Evolutionary conservation across 2,888 invertebrate genomes (phyloP).

Genomic region (Nasonia oneida): DNA sequence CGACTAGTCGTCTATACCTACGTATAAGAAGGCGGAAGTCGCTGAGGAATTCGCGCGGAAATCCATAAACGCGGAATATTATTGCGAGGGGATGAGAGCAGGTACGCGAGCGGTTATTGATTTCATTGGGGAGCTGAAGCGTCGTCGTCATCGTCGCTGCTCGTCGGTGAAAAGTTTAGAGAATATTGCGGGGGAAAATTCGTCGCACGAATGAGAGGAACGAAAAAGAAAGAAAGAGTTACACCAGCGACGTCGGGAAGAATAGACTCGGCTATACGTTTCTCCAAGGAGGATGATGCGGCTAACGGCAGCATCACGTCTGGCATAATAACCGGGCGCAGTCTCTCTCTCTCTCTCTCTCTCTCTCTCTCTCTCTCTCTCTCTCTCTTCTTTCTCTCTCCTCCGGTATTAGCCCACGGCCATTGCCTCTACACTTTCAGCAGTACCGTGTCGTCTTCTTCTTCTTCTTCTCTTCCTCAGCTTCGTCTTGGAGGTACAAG

Average conservation of each 20-base stretch:
- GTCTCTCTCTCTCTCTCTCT: background rate
- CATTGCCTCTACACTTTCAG: constrained; percentile 23
- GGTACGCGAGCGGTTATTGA: background rate
- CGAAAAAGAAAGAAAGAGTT: background rate
- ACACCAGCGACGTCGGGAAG: background rate
- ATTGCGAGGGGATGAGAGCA: background rate
- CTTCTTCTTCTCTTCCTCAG: background rate
- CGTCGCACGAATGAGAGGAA: background rate
- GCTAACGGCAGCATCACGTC: constrained; percentile 53
- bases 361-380: no score
- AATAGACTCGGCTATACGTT: background rate
- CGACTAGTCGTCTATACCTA: background rate
- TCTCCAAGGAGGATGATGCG: constrained; percentile 32
- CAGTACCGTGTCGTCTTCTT: background rate
- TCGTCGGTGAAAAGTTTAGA: no score
- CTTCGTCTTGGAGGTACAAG: background rate
- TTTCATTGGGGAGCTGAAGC: background rate
- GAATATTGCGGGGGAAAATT: background rate
- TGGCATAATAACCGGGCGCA: constrained; percentile 54
- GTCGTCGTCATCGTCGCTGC: no score
- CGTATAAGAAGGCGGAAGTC: background rate
- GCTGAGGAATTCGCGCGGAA: background rate
- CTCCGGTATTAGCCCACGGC: constrained; percentile 23
- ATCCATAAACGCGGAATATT: background rate
- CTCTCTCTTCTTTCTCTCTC: no score